Conservation (phyloP, 2,888 invertebrate genomes). For the Cephus pygmeus region DNA sequence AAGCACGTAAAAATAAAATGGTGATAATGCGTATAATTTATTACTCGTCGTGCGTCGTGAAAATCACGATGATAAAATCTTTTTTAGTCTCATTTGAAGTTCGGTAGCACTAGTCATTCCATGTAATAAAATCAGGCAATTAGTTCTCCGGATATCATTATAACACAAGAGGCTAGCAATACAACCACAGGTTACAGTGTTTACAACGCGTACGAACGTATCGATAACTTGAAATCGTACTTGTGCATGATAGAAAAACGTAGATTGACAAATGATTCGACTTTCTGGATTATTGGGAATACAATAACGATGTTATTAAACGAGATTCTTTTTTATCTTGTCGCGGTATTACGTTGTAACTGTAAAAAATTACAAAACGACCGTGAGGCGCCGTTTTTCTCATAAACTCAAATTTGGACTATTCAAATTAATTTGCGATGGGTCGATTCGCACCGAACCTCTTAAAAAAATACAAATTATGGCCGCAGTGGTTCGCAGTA, state of each 20-base stretch:
- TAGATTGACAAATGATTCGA: background rate
- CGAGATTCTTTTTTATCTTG: background rate
- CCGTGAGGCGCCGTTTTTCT: background rate
- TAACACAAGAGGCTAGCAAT: background rate
- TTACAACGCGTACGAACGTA: background rate
- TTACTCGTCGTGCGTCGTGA: background rate
- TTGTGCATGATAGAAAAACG: background rate
- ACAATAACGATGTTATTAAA: background rate
- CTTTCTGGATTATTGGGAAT: background rate
- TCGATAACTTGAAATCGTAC: background rate
- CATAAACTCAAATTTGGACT: background rate
- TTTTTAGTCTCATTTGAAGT: background rate
- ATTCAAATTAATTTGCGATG: background rate
- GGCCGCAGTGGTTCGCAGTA: conserved; percentile 37
- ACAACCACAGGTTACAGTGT: background rate
- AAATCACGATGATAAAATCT: background rate
- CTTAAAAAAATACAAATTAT: conserved; percentile 4
- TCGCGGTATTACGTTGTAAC: background rate
- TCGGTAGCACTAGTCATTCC: background rate
- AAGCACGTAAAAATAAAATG: background rate
- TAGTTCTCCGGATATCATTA: background rate
- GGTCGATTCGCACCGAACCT: background rate
- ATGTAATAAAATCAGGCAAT: background rate
- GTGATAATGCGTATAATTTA: background rate
- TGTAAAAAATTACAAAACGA: background rate